Evolutionary conservation across 2,113 vertebrate species (phyloP), one percentile per base, ranked within the genome.

Genomic region (Bos javanicus): DNA sequence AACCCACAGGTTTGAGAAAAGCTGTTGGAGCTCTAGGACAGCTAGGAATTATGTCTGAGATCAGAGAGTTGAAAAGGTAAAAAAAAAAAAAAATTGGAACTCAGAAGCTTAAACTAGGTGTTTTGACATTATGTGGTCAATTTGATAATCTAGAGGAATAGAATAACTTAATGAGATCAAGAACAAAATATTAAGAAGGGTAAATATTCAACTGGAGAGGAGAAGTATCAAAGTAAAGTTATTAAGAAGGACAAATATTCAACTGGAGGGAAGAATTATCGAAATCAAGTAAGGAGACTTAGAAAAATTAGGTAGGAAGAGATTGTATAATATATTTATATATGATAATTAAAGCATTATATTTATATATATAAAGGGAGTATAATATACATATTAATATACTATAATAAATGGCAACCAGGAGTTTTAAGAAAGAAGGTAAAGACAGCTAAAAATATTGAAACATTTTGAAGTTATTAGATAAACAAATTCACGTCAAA

Each of bases 181-280:
- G 36, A 80, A 95, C 50, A 95, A 92, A 92, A 71, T 60, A 74
- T n/a, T 88, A 92, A 81, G 43, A 91, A 82, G 52, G 39, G 90
- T 82, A 89, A 82, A 91, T 50, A 95, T n/a, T 82, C 50, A 90
- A 39, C 48, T 71, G 30, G n/a, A 28, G 7, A n/a, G 23, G n/a
- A 87, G 33, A 94, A 78, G 33, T 87, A 87, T 67, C 25, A 78
- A 96, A 48, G 33, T n/a, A 33, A 67, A 64, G 62, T 64, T 57
- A 67, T 39, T 76, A 67, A 92, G 3, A 4, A 97, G 62, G 59
- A 96, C 74, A 88, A 81, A 91, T 50, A 94, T 48, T 76, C 71
- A 91, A 39, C 50, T 80, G 54, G 30, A 28, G 13, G 9, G 17
- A 30, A 30, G 28, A 94, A 80, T 33, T 87, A 90, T 71, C 23